phyloP scores from a whole-genome alignment of 2,797 vertebrate species.

The Coccyzus lansbergi region DNA sequence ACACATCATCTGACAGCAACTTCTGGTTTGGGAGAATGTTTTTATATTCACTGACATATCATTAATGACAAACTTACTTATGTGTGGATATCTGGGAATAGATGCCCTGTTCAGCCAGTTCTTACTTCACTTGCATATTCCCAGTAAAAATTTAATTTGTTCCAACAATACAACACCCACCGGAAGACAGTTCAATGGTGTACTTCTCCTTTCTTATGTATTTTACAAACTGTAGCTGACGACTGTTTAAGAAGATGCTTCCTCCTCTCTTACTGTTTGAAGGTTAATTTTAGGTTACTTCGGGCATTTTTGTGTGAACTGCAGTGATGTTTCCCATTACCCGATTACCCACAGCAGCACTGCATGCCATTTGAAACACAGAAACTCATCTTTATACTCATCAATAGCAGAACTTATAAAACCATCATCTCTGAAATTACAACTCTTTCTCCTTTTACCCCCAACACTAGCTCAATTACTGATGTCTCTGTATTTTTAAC shows the following conservation, averaged over 20 bases:
- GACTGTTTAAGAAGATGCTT: not conserved
- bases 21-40: not conserved
- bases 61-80: not conserved
- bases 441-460: not conserved
- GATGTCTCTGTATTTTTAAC: not conserved
- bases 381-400: not conserved
- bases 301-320: not conserved
- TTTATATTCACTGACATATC: not conserved
- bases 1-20: not conserved
- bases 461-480: not conserved
- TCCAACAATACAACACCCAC: not conserved
- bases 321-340: not conserved
- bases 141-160: not conserved
- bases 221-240: not conserved
- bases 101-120: not conserved
- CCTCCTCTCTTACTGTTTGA: not conserved
- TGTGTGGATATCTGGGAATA: not conserved
- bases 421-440: not conserved
- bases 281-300: slow-evolving; percentile 1
- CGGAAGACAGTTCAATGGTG: not conserved
- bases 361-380: slow-evolving; percentile 17
- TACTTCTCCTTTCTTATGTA: not conserved
- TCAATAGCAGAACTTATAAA: slow-evolving; percentile 3
- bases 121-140: not conserved
- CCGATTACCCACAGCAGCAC: not conserved